Evolutionary conservation across 2,888 invertebrate species (phyloP).

Genomic region (Aleiodes alternator): DNA sequence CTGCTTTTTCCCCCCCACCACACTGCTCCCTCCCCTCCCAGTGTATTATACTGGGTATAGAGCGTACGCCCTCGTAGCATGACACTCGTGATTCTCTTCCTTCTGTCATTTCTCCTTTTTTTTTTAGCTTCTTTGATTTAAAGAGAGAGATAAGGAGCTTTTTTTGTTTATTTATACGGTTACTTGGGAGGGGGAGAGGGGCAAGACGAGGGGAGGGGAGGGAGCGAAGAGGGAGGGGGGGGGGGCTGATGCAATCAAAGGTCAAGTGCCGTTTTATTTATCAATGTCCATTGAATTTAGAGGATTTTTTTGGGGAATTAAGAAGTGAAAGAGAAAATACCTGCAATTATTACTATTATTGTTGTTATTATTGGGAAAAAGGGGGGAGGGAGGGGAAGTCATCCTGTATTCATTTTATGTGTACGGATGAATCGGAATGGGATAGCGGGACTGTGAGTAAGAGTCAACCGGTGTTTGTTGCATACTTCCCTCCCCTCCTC

Average conservation of each 20-base stretch:
- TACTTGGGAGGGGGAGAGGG: background rate
- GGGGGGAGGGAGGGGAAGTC: slow-evolving; percentile 34
- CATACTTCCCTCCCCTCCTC: background rate
- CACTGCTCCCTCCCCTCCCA: background rate
- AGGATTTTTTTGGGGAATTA: too few species aligned
- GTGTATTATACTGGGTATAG: background rate
- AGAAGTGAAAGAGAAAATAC: too few species aligned
- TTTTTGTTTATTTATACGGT: slow-evolving; percentile 44
- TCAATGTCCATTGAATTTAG: background rate
- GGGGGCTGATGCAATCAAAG: background rate
- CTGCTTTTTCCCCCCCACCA: background rate
- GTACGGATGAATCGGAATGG: slow-evolving; percentile 52
- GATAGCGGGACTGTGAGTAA: slow-evolving; percentile 72
- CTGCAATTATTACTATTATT: too few species aligned
- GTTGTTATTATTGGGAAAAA: background rate
- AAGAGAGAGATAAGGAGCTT: background rate
- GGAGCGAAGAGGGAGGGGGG: too few species aligned
- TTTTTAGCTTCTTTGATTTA: background rate
- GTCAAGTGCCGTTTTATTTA: slow-evolving; percentile 3
- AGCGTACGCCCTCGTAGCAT: slow-evolving; percentile 7
- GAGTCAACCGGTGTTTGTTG: slow-evolving; percentile 38
- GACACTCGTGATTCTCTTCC: slow-evolving; percentile 19
- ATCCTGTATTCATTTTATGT: slow-evolving; percentile 44
- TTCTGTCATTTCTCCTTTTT: slow-evolving; percentile 11
- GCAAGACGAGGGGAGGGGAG: too few species aligned